phyloP scores from a whole-genome alignment of 92 coral and sea anemone species.

The Parazoanthus swiftii region DNA sequence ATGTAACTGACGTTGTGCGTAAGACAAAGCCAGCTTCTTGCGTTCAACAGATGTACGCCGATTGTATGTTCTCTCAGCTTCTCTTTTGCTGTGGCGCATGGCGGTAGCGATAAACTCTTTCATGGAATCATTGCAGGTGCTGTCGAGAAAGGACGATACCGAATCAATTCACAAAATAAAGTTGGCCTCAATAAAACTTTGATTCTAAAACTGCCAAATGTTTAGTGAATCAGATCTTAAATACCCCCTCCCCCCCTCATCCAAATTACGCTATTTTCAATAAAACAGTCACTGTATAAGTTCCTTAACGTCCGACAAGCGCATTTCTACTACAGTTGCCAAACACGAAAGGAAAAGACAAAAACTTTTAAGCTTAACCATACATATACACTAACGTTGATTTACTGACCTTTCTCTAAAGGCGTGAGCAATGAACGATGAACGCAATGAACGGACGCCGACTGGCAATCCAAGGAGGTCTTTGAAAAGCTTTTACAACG shows the following conservation, averaged over 20 bases:
- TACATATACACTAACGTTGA: neutral
- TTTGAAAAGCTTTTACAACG: constrained; percentile 13
- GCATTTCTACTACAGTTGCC: neutral
- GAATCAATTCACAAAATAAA: neutral
- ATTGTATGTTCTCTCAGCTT: constrained; percentile 46
- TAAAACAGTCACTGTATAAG: neutral
- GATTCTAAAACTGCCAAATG: neutral
- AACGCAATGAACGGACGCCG: constrained; percentile 10
- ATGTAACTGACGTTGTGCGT: constrained; percentile 26
- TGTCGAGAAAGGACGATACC: constrained; percentile 4
- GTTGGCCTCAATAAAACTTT: constrained; percentile 1
- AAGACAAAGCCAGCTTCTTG: constrained; percentile 35
- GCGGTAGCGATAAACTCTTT: constrained; percentile 35
- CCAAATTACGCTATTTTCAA: constrained; percentile 6
- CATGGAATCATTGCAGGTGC: constrained; percentile 40
- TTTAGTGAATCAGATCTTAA: constrained; percentile 2
- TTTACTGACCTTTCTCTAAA: constrained; percentile 6
- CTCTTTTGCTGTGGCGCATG: constrained; percentile 50
- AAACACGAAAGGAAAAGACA: neutral
- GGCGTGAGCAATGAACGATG: constrained; percentile 20
- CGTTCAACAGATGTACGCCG: neutral
- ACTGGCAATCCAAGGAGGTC: neutral
- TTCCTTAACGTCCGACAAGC: constrained; percentile 10
- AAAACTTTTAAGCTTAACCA: neutral
- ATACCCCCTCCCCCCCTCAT: constrained; percentile 4